Conservation (phyloP, 2,888 invertebrate genomes). For the Cerceris ruficornis region DNA sequence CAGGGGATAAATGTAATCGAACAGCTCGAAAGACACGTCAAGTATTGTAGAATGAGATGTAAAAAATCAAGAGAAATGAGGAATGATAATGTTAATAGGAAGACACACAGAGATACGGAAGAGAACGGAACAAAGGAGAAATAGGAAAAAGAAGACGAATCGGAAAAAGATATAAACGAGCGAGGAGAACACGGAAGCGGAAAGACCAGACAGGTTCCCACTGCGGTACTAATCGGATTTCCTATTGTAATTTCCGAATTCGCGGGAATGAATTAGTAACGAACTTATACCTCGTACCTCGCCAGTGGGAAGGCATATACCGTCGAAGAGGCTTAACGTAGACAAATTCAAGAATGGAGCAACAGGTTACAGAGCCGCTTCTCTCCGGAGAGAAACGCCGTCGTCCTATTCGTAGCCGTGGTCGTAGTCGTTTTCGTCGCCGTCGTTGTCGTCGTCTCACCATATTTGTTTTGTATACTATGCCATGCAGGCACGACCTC, state of each 20-base stretch:
- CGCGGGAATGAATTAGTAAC: constrained; percentile 70
- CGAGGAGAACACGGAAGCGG: constrained; percentile 4
- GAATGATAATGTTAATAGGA: not conserved
- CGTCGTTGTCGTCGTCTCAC: constrained; percentile 25
- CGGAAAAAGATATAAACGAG: not conserved
- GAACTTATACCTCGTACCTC: constrained; percentile 58
- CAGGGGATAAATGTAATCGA: too few relatives aligned
- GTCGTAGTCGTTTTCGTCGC: constrained; percentile 30
- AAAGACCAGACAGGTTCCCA: constrained; percentile 3
- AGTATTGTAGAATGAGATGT: too few relatives aligned
- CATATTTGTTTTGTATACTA: constrained; percentile 48
- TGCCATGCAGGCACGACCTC: constrained; percentile 29
- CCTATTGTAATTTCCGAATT: constrained; percentile 66
- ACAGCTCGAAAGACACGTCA: too few relatives aligned
- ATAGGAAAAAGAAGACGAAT: not conserved
- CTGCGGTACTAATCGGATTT: constrained; percentile 60
- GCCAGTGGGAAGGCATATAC: constrained; percentile 40
- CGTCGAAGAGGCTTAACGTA: constrained; percentile 69
- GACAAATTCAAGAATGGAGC: constrained; percentile 73
- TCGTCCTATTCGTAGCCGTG: constrained; percentile 14
- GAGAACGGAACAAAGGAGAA: constrained; percentile 4
- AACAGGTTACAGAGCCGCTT: constrained; percentile 72
- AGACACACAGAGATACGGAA: not conserved
- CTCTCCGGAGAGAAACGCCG: constrained; percentile 33
- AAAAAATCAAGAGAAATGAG: too few relatives aligned